Conservation (phyloP, 1,140 invertebrate species). For the Venturia canescens region DNA sequence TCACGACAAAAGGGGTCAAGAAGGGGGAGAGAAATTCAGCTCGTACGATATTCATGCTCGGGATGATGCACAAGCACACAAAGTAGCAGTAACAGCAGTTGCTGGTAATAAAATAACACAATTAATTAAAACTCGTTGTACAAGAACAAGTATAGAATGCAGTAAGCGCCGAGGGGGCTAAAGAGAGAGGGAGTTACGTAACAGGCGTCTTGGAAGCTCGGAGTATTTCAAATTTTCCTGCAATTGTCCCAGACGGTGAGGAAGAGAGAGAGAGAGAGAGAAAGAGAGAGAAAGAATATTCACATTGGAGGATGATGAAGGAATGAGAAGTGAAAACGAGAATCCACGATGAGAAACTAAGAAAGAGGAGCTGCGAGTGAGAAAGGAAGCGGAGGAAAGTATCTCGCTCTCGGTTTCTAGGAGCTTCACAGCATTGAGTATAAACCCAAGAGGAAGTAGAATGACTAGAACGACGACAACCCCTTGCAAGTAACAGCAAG, state of each 20-base stretch:
- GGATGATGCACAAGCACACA: neutral
- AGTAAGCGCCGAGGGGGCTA: neutral
- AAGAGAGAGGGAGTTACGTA: neutral
- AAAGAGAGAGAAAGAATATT: neutral
- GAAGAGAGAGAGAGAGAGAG: neutral
- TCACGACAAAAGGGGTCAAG: neutral
- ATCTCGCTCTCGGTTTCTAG: too few species aligned
- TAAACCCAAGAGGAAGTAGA: neutral
- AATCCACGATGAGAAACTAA: too few species aligned
- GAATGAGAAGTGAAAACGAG: too few species aligned
- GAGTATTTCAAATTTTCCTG: constrained; percentile 8
- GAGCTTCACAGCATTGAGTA: neutral
- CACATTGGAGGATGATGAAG: too few species aligned
- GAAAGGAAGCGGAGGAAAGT: too few species aligned
- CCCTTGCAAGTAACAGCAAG: neutral
- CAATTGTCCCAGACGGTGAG: neutral
- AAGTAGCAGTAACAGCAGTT: constrained; percentile 26
- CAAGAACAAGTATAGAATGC: constrained; percentile 1
- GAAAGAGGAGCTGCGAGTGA: too few species aligned
- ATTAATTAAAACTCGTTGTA: constrained; percentile 37
- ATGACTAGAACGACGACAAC: constrained; percentile 28
- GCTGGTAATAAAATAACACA: constrained; percentile 31
- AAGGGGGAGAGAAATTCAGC: neutral
- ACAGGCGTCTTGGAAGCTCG: neutral
- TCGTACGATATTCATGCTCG: neutral